Evolutionary conservation across 2,113 vertebrate genomes (phyloP).

Genomic region (Anhinga rufa): DNA sequence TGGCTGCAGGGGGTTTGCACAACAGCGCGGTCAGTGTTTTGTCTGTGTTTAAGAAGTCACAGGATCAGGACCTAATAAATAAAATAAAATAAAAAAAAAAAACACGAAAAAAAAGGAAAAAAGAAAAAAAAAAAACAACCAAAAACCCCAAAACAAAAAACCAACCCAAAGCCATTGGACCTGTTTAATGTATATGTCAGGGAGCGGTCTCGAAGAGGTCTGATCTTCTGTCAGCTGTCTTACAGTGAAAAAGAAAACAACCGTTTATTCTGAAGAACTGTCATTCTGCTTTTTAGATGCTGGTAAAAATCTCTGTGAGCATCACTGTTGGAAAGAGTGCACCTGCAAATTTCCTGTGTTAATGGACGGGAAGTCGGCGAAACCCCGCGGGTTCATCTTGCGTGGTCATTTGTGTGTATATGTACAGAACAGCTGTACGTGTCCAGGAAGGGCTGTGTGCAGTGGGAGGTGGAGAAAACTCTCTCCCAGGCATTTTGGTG

Average conservation of each 20-base stretch:
- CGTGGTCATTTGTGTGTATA: neutral
- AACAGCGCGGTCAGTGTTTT: neutral
- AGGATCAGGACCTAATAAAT: neutral
- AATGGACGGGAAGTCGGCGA: neutral
- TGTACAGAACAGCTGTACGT: neutral
- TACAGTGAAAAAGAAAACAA: neutral
- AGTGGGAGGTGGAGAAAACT: neutral
- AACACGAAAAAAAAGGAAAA: no score
- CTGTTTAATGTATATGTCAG: neutral
- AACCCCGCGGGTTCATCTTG: accelerated
- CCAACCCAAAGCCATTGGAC: neutral
- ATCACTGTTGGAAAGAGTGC: neutral
- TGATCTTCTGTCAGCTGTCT: neutral
- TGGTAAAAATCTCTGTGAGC: neutral
- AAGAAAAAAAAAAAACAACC: no score
- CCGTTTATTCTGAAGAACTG: no score
- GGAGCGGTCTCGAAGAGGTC: neutral
- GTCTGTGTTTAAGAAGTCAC: neutral
- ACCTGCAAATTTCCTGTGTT: neutral
- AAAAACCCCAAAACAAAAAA: neutral
- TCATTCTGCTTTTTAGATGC: neutral
- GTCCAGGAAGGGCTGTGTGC: neutral
- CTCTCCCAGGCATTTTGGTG: neutral
- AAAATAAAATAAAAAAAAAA: neutral
- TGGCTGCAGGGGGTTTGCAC: neutral